Evolutionary conservation across 2,888 invertebrate genomes (phyloP).

Genomic region (Diplazon laetatorius): DNA sequence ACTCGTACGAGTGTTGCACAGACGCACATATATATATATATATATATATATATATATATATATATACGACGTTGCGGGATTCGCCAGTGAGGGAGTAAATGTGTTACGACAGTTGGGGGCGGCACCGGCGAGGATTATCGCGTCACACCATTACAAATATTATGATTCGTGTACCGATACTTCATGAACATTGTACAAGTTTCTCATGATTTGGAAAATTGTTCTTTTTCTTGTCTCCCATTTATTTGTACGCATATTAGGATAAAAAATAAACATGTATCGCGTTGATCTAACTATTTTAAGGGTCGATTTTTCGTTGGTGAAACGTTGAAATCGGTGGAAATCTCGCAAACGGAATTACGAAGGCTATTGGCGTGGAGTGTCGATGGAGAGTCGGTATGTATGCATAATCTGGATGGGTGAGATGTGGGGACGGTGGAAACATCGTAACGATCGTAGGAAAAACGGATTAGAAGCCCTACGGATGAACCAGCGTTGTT

Average conservation of each 20-base stretch:
- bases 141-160: constrained; percentile 46
- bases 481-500: constrained; percentile 50
- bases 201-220: too few species aligned
- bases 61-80: neutral
- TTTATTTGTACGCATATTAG: too few species aligned
- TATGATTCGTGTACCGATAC: constrained; percentile 16
- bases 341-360: neutral
- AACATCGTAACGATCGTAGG: constrained; percentile 63
- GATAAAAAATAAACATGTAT: too few species aligned
- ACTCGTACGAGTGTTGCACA: constrained; percentile 5
- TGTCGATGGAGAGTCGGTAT: neutral
- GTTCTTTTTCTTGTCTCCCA: too few species aligned
- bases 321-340: too few species aligned
- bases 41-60: neutral
- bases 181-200: too few species aligned
- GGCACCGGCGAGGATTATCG: constrained; percentile 57
- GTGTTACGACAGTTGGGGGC: constrained; percentile 41
- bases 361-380: neutral
- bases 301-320: too few species aligned
- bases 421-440: constrained; percentile 47
- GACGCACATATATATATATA: neutral
- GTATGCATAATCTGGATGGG: constrained; percentile 5
- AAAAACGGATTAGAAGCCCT: constrained; percentile 70
- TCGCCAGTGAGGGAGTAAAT: constrained; percentile 29
- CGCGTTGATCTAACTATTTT: too few species aligned